These are phyloP conservation scores for Corella eumyota DNA, from an alignment of 23 tunicate species.

Conservation along the genomic window DNA sequence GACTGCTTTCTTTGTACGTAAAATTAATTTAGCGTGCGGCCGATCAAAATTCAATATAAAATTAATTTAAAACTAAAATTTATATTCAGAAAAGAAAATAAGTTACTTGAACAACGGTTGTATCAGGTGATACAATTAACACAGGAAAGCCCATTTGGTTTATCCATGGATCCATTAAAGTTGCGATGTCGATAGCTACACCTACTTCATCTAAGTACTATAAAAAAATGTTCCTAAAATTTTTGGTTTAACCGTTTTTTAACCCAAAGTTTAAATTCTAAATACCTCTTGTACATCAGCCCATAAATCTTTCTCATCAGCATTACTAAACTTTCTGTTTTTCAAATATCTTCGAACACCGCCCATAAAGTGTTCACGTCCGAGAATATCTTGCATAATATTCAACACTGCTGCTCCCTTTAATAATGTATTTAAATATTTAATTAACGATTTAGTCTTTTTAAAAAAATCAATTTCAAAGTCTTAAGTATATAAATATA, in stretches of 20 bases:
- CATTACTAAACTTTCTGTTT: slow-evolving; percentile 23
- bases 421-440: too few relatives aligned
- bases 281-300: slow-evolving; percentile 50
- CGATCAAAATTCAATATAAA: too few relatives aligned
- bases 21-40: too few relatives aligned
- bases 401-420: slow-evolving; percentile 77
- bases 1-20: too few relatives aligned
- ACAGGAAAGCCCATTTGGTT: slow-evolving; percentile 88
- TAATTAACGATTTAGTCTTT: too few relatives aligned
- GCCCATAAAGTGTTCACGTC: slow-evolving; percentile 62
- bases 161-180: slow-evolving; percentile 61
- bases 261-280: neutral
- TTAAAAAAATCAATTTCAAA: too few relatives aligned
- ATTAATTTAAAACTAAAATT: neutral
- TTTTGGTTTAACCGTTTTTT: neutral
- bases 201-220: slow-evolving; percentile 8
- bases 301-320: slow-evolving; percentile 63
- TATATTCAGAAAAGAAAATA: neutral
- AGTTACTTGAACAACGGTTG: slow-evolving; percentile 20
- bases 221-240: neutral
- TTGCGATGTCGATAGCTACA: slow-evolving; percentile 8
- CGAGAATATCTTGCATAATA: slow-evolving; percentile 51
- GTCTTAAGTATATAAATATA: too few relatives aligned
- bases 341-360: slow-evolving; percentile 43
- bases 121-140: slow-evolving; percentile 8